These are phyloP conservation scores for Hemithea aestivaria DNA, from an alignment of 2,888 invertebrate species.

Conservation along the genomic window DNA sequence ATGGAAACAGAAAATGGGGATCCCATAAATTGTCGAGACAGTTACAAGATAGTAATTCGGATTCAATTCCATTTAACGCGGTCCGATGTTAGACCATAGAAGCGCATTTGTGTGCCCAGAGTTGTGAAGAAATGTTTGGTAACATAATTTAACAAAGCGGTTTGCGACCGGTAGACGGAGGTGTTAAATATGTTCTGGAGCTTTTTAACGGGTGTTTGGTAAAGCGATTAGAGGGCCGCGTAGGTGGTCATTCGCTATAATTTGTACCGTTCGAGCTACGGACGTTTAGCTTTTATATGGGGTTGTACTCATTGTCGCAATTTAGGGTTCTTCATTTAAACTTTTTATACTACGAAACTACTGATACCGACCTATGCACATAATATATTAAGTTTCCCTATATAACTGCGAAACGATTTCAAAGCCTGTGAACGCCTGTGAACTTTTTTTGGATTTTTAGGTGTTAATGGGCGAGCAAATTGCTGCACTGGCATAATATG, in stretches of 20 bases:
- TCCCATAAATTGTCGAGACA: constrained; percentile 28
- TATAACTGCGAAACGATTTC: no score
- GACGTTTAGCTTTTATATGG: no score
- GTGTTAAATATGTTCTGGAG: constrained; percentile 45
- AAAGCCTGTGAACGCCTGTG: no score
- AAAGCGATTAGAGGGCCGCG: constrained; percentile 43
- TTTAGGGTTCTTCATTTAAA: no score
- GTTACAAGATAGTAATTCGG: constrained; percentile 29
- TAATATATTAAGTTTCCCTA: no score
- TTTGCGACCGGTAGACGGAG: constrained; percentile 29
- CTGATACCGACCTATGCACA: no score
- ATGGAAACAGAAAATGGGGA: constrained; percentile 28
- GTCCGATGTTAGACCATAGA: constrained; percentile 22
- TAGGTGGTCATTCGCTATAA: constrained; percentile 44
- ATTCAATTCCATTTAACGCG: constrained; percentile 25
- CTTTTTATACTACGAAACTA: no score
- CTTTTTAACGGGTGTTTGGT: constrained; percentile 43
- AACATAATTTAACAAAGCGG: constrained; percentile 35
- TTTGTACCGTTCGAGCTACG: constrained; percentile 36
- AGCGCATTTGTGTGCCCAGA: constrained; percentile 22
- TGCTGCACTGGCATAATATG: no score
- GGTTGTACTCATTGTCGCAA: no score
- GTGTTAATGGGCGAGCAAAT: no score
- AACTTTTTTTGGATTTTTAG: no score
- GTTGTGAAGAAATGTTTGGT: constrained; percentile 22